These are phyloP conservation scores for Alouatta palliata DNA, from an alignment of 2,113 vertebrate genomes.

Conservation along the genomic window DNA sequence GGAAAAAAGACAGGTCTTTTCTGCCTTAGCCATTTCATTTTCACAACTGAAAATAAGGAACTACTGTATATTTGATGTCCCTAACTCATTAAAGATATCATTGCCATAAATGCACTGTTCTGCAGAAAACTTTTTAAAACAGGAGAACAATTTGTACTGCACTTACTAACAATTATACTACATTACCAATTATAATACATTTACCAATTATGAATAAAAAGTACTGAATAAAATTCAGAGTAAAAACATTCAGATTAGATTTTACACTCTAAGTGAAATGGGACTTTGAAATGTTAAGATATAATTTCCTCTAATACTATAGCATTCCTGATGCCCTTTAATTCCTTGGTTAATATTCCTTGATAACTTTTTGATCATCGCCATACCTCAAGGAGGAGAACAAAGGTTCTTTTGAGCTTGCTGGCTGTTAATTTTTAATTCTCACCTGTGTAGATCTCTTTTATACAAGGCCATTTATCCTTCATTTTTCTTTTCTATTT, in stretches of 20 bases:
- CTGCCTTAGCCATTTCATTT: slow-evolving; percentile 56
- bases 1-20: slow-evolving; percentile 20
- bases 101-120: background rate
- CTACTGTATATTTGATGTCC: background rate
- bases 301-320: background rate
- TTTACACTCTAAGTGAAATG: slow-evolving; percentile 39
- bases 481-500: slow-evolving; percentile 31
- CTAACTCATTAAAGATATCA: slow-evolving; percentile 18
- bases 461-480: background rate
- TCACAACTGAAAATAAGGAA: slow-evolving; percentile 47
- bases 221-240: slow-evolving; percentile 30
- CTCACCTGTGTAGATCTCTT: slow-evolving; percentile 3
- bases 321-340: background rate
- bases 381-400: background rate
- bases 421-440: slow-evolving; percentile 38
- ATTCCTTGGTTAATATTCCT: slow-evolving; percentile 14
- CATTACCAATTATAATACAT: slow-evolving; percentile 47
- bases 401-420: background rate
- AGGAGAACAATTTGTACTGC: slow-evolving; percentile 15
- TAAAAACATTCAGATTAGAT: slow-evolving; percentile 11
- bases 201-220: slow-evolving; percentile 61
- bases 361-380: background rate
- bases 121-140: slow-evolving; percentile 31
- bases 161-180: slow-evolving; percentile 19
- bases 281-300: background rate